Evolutionary conservation across 2,113 vertebrate genomes (phyloP), one percentile per base, ranked within the genome.

Genomic region (Pleuronectes platessa): DNA sequence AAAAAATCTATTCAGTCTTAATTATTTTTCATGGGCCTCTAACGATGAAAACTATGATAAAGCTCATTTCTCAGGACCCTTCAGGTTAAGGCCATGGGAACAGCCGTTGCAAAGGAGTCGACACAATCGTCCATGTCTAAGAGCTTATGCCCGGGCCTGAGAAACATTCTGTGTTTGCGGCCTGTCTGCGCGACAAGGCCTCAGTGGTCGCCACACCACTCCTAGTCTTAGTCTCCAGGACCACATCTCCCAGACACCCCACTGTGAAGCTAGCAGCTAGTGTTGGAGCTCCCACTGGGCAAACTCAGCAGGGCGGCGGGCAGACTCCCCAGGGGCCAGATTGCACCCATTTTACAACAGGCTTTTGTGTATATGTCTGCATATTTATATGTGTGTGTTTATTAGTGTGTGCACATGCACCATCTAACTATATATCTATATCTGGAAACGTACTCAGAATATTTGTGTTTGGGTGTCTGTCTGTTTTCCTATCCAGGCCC

Each of bases 21-120:
- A 71, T 61, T 76, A 78, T 75, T 74, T 73, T 84, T 83, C 74
- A 86, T 77, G 64, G 79, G 23, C 64, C 31, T 74, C 74, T 82
- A 83, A 81, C 20, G 64, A 76, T 85, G 47, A 87, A 90, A 89
- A 86, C 31, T 42, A 85, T 82, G 84, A 91, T 88, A 61, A 88
- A 85, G 77, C 23, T 47, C 68, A 85, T 86, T 93, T 93, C 92
- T 92, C 92, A 92, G 88, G 90, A 90, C 90, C 89, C 86, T 78
- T 87, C 45, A 74, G 62, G 58, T 70, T 78, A 42, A 89, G 92
- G 86, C 86, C 89, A 92, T 93, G 92, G 90, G 92, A 93, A 92
- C 78, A 56, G 61, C 69, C 2, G 40, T 37, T 60, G 81, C 85
- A 88, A 86, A 89, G 72, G 56, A 73, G 45, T 81, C 11, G 0